Evolutionary conservation across 2,797 vertebrate genomes (phyloP).

Genomic region (Pyrocephalus nanus): DNA sequence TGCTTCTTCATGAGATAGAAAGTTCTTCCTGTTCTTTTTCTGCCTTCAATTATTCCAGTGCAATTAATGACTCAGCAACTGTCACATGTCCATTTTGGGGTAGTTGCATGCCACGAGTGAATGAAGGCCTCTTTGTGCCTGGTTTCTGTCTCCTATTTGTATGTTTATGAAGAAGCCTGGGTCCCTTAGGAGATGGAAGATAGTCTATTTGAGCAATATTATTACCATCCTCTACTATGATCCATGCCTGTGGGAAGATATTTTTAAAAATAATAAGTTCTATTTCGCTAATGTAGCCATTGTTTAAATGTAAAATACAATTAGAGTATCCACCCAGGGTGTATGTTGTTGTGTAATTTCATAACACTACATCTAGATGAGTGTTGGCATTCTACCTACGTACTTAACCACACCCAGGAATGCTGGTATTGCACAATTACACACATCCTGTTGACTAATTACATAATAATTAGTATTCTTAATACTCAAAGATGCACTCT

Average conservation of each 20-base stretch:
- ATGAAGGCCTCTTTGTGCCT: neutral
- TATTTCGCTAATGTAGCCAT: constrained; percentile 62
- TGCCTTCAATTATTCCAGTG: neutral
- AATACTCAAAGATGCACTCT: constrained; percentile 63
- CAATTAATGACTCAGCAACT: neutral
- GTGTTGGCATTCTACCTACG: constrained; percentile 61
- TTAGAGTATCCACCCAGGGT: constrained; percentile 53
- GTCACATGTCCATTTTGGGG: neutral
- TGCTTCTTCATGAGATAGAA: neutral
- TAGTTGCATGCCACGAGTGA: neutral
- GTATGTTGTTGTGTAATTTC: constrained; percentile 65
- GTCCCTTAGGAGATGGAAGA: neutral
- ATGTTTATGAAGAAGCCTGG: neutral
- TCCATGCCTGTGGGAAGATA: constrained; percentile 3
- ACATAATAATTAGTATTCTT: constrained; percentile 70
- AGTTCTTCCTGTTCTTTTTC: neutral
- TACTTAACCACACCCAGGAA: constrained; percentile 67
- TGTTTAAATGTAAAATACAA: constrained; percentile 70
- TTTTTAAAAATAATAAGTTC: constrained; percentile 46
- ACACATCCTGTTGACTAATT: constrained; percentile 74
- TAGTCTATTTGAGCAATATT: neutral
- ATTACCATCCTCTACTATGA: neutral
- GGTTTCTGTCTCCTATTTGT: neutral
- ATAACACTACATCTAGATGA: constrained; percentile 61
- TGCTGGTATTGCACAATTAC: constrained; percentile 68